Conservation (phyloP, 2,888 invertebrate species). For the Odontothrips loti region DNA sequence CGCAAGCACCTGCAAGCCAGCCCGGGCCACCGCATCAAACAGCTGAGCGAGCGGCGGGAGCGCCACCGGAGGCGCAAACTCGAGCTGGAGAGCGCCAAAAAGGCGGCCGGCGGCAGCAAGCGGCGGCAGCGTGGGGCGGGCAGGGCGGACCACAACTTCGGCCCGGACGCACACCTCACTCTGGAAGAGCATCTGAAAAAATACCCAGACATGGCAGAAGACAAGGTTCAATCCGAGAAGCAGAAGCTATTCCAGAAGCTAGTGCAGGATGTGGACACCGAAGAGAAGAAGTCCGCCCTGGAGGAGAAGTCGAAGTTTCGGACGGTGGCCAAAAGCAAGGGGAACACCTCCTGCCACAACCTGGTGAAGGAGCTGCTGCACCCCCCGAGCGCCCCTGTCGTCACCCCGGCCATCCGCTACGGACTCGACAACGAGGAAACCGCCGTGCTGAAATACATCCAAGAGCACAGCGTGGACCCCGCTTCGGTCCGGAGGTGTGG, state of each 20-base stretch:
- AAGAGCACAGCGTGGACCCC: background rate
- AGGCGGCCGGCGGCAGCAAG: background rate
- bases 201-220: background rate
- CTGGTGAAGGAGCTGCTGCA: constrained; percentile 4
- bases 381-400: background rate
- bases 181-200: background rate
- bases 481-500: background rate
- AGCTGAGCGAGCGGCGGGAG: background rate
- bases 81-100: background rate
- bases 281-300: background rate
- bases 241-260: background rate
- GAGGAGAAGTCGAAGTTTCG: background rate
- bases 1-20: background rate
- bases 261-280: background rate
- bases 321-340: background rate
- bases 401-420: background rate
- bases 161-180: background rate
- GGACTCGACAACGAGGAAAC: background rate
- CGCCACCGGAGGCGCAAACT: background rate
- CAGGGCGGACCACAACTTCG: background rate
- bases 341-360: too few relatives aligned
- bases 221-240: background rate
- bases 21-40: background rate
- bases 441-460: background rate
- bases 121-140: background rate